phyloP scores from a whole-genome alignment of 2,888 invertebrate species.

The Limnephilus rhombicus region DNA sequence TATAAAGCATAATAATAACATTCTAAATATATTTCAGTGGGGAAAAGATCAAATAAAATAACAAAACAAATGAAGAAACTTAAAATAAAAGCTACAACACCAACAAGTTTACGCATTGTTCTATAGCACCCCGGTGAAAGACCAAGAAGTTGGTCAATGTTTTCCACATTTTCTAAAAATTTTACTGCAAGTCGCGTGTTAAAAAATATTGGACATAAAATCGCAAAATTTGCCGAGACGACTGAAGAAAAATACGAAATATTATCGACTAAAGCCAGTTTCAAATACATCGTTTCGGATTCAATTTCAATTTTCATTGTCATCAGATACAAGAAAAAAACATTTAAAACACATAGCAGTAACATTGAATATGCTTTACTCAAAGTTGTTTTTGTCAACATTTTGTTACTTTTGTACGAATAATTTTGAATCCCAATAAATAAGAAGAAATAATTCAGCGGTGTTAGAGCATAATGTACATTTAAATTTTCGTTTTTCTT shows the following conservation, averaged over 20 bases:
- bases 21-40: neutral
- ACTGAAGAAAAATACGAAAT: neutral
- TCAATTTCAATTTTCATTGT: neutral
- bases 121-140: neutral
- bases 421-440: neutral
- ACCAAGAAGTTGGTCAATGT: neutral
- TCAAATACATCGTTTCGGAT: neutral
- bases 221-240: neutral
- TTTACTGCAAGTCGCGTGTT: neutral
- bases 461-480: neutral
- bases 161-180: neutral
- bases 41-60: neutral
- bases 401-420: neutral
- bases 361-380: neutral
- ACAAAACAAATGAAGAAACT: neutral
- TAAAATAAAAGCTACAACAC: neutral
- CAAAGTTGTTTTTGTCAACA: neutral
- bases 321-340: neutral
- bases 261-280: neutral
- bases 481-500: neutral
- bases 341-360: neutral
- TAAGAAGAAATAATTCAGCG: neutral
- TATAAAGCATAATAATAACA: neutral
- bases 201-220: neutral
- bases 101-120: neutral